Base-by-base conservation (phyloP, 2,113 vertebrate genomes). In the Gobio gobio region DNA sequence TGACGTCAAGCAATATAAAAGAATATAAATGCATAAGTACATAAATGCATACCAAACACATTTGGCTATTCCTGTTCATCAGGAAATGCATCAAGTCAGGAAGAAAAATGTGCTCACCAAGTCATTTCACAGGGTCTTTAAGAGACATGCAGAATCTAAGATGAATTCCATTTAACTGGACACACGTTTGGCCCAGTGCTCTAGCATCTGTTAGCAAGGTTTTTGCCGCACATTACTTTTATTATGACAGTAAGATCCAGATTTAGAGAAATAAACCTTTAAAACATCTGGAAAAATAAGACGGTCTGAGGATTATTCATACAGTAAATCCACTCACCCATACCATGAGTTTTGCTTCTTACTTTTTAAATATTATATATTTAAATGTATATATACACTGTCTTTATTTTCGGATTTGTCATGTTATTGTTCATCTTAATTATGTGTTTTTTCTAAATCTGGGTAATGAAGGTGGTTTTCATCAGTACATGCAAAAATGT, bases 401-500 rank as follows among this genome's bases (percentile, higher is more conserved):
- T 12, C 20, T 70, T 70, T 70, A 18, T 68, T 58, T n/a, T 14
- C 8, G 2, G 59, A 43, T 43, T 18, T 22, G 18, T 22, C 20
- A 22, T 70, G 33, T 24, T 24, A 22, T 51, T 75, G 43, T 33
- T 47, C 9, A 78, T 82, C 33, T 24, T 70, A 36, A 56, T 47
- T 14, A 29, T 86, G 83, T 78, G 29, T 26, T 54, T 79, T 36
- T 10, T 72, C 10, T 16, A 1, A 45, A 9, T 88, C 14, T 87
- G n/a, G 24, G 84, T 49, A 86, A 36, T 79, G 8, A 56, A 99
- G 97, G 93, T 98, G 89, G 95, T 96, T 86, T 98, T 99, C 85
- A 90, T 98, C 86, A 97, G 96, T 91, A 93, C 94, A 73, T 99
- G 98, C 93, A 96, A 95, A 92, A 97, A 94, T 88, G 95, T 98